Conservation (phyloP, 2,113 vertebrate species). For the Indicator maculatus region DNA sequence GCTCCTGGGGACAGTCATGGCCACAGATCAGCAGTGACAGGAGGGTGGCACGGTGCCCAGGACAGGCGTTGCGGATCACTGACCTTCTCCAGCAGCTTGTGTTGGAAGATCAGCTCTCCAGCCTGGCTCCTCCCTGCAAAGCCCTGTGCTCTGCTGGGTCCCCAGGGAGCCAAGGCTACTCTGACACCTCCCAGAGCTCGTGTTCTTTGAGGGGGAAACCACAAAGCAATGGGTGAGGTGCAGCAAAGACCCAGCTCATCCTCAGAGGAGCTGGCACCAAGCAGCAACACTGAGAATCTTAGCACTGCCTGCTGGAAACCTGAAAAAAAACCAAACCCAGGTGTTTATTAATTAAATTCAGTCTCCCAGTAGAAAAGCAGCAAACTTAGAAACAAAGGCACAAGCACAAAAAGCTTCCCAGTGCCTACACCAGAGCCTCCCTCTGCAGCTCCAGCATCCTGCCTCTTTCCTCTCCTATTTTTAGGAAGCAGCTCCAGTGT, state of each 20-base stretch:
- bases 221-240: accelerated
- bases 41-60: not conserved
- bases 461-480: not conserved
- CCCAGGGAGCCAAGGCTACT: accelerated
- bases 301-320: not conserved
- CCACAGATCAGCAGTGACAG: accelerated
- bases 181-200: accelerated
- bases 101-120: accelerated
- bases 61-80: not conserved
- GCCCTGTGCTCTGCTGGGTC: not conserved
- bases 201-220: not conserved
- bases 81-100: not conserved
- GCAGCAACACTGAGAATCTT: accelerated
- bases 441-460: not conserved
- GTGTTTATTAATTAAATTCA: not conserved
- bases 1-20: accelerated
- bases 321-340: not conserved
- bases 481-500: not conserved
- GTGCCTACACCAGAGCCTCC: not conserved
- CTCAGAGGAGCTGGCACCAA: not conserved
- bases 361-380: not conserved
- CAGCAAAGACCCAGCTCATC: not conserved
- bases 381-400: not conserved
- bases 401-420: not conserved
- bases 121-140: accelerated